phyloP scores from a whole-genome alignment of 1,140 invertebrate species.

The Daktulosphaira vitifoliae region DNA sequence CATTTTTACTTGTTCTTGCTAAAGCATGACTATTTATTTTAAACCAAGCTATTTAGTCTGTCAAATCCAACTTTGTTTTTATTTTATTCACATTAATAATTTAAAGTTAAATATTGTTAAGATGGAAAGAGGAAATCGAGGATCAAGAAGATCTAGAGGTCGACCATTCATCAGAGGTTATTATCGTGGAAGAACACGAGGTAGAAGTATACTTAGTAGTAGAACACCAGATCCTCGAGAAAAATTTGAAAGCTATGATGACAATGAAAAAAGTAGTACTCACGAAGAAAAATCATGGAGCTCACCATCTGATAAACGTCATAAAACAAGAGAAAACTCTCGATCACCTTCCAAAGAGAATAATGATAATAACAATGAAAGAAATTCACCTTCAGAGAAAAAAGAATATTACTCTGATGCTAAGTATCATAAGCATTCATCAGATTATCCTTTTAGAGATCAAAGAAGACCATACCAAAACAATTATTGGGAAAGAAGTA shows the following conservation, averaged over 20 bases:
- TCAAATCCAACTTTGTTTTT: too few species aligned
- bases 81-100: too few species aligned
- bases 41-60: too few species aligned
- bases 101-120: too few species aligned
- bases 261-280: conserved; percentile 14
- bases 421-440: conserved; percentile 12
- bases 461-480: conserved; percentile 19
- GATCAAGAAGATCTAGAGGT: conserved; percentile 22
- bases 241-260: neutral
- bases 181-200: conserved; percentile 25
- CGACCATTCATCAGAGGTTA: conserved; percentile 20
- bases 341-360: conserved; percentile 9
- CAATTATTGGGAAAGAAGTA: conserved; percentile 26
- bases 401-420: conserved; percentile 19
- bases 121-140: conserved; percentile 22
- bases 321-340: neutral
- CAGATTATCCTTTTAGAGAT: conserved; percentile 9
- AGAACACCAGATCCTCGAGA: conserved; percentile 3
- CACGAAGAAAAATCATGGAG: conserved; percentile 2
- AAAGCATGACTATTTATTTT: too few species aligned
- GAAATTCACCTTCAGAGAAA: neutral
- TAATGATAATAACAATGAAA: conserved; percentile 5
- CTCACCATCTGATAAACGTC: neutral
- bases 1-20: too few species aligned
- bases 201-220: conserved; percentile 7